Evolutionary conservation across 35 echinoderm and acorn worm species (phyloP), one percentile per base, ranked within the genome.

Genomic region (Stichopus chloronotus): DNA sequence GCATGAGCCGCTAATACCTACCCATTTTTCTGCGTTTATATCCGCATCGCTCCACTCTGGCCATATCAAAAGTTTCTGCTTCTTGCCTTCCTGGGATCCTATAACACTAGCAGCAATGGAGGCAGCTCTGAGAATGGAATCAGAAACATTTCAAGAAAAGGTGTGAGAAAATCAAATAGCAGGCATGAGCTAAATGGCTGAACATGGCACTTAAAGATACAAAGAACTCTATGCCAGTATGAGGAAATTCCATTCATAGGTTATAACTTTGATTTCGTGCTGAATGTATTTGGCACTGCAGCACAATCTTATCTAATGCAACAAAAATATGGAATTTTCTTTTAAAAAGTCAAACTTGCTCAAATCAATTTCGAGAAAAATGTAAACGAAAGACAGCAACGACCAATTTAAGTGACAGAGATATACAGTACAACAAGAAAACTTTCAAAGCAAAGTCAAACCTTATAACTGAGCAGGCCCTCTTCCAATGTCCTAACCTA

Each of bases 1-100:
- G 3, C 30, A 3, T 43, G 30, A 43, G 30, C 30, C 3, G 30
- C 30, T 43, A 43, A 43, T 9, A 57, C 93, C 91, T 93, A 96
- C 97, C 97, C 97, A 99, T 99, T 96, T 99, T 86, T 99, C 97
- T 95, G 91, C 88, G 71, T 99, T 99, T 11, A 99, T 88, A 61
- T 99, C 97, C 5, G 91, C 59, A 87, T 99, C 97, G 88, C 78
- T 96, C 92, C 93, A 99, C 84, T 99, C 97, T 60, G 97, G 97
- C 97, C 97, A 99, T 20, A 99, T 95, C n/a, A 96, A 69, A 14
- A 96, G 84, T 59, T 95, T 96, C 72, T 99, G 97, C 86, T 96
- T 96, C 92, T 91, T 96, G 12, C 93, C 94, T 65, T 99, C 97
- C 23, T 96, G 95, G 9, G 95, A 93, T 10, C 97, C 97, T 12